These are phyloP conservation scores for Polylopha cassiicola DNA, from an alignment of 2,888 invertebrate genomes.

Conservation along the genomic window DNA sequence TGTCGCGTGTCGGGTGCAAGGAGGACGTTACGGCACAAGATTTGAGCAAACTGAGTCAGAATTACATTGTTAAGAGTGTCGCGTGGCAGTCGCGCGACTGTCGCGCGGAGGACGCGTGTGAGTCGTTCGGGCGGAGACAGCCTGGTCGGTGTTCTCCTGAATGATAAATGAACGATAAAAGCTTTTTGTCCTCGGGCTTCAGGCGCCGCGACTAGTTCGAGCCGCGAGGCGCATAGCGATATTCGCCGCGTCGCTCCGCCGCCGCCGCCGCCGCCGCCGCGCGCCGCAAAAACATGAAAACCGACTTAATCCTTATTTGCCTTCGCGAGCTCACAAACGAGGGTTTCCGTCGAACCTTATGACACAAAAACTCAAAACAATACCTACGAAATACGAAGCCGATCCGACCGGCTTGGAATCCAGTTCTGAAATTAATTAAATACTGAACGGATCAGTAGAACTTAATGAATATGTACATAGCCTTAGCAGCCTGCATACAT, in stretches of 20 bases:
- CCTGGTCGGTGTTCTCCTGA: constrained; percentile 25
- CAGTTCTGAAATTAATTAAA: no score
- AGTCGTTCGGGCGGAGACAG: constrained; percentile 5
- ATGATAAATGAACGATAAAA: constrained; percentile 46
- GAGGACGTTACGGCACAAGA: not conserved
- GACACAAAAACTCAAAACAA: no score
- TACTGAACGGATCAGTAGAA: no score
- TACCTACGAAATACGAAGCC: no score
- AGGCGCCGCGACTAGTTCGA: constrained; percentile 25
- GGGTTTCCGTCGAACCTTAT: constrained; percentile 5
- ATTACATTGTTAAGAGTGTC: not conserved
- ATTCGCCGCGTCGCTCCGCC: not conserved
- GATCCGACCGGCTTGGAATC: no score
- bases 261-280: not conserved
- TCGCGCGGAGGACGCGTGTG: not conserved
- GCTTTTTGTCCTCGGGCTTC: constrained; percentile 28
- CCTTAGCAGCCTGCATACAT: no score
- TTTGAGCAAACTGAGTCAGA: not conserved
- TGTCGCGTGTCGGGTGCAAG: not conserved
- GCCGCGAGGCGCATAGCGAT: constrained; percentile 16
- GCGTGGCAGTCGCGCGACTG: not conserved
- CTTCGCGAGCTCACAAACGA: constrained; percentile 2
- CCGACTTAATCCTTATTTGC: not conserved
- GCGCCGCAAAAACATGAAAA: not conserved
- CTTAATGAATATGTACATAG: no score